phyloP scores from a whole-genome alignment of 30 jellyfish, hydroid and myxozoan species.

The Turritopsis dohrnii region DNA sequence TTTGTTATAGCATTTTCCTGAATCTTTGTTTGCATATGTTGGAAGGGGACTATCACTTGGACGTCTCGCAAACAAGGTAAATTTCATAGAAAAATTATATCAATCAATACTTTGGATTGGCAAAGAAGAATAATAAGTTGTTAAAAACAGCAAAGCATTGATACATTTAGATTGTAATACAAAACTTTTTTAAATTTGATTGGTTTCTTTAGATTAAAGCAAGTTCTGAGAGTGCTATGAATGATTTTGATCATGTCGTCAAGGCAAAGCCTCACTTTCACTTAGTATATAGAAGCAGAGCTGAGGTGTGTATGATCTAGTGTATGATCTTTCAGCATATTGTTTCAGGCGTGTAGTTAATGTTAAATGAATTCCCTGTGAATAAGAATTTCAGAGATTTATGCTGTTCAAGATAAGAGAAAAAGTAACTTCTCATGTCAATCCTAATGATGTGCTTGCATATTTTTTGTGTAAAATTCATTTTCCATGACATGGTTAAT shows the following conservation, averaged over 20 bases:
- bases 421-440: no score
- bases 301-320: conserved; percentile 33
- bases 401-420: no score
- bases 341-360: background rate
- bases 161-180: no score
- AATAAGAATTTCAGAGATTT: no score
- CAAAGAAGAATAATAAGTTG: no score
- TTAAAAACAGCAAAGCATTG: no score
- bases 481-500: background rate
- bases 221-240: conserved; percentile 50
- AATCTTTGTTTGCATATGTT: conserved; percentile 37
- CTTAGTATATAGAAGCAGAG: conserved; percentile 39
- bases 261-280: conserved; percentile 31
- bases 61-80: conserved; percentile 53
- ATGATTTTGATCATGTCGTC: conserved; percentile 42
- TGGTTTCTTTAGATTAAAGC: conserved; percentile 33
- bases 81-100: background rate
- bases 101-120: no score
- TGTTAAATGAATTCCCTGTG: no score
- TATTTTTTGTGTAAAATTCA: no score
- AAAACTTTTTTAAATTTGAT: no score
- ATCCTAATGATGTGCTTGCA: no score
- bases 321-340: background rate
- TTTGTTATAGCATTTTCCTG: conserved; percentile 37
- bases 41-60: conserved; percentile 76